These are phyloP conservation scores for Tupiocoris notatus DNA, from an alignment of 2,888 invertebrate species.

Conservation along the genomic window DNA sequence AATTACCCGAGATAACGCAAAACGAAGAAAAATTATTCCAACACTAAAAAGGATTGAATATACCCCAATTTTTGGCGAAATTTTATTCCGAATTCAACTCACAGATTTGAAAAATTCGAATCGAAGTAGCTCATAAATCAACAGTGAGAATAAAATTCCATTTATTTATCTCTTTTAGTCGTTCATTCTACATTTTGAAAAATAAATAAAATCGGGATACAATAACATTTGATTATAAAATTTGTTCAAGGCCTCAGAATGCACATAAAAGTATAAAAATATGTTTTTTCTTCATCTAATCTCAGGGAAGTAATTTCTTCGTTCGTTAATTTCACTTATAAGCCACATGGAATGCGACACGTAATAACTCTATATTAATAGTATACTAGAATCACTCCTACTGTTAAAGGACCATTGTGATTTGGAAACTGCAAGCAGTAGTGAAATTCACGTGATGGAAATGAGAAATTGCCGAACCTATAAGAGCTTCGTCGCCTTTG, in stretches of 20 bases:
- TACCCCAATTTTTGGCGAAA: too few relatives aligned
- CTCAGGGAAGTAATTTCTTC: conserved; percentile 17
- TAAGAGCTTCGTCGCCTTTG: too few relatives aligned
- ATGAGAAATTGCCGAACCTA: too few relatives aligned
- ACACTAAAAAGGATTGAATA: too few relatives aligned
- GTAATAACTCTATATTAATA: not conserved
- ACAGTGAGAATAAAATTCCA: not conserved
- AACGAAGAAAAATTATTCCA: too few relatives aligned
- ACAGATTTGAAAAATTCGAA: not conserved
- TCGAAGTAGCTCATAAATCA: not conserved
- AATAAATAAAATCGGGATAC: conserved; percentile 6
- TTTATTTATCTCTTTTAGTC: too few relatives aligned
- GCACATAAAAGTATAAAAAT: conserved; percentile 35
- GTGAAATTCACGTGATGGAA: too few relatives aligned
- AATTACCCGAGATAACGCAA: too few relatives aligned
- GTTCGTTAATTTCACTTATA: conserved; percentile 8
- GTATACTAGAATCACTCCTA: too few relatives aligned
- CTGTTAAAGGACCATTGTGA: too few relatives aligned
- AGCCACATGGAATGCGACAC: conserved; percentile 37
- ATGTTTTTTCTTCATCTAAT: conserved; percentile 4
- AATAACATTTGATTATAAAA: conserved; percentile 19
- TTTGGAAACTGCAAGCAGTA: too few relatives aligned
- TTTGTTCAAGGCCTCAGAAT: conserved; percentile 29
- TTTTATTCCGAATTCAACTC: too few relatives aligned
- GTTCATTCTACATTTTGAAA: not conserved